These are phyloP conservation scores for Meiosimyza platycephala DNA, from an alignment of 2,888 invertebrate genomes.

Conservation along the genomic window DNA sequence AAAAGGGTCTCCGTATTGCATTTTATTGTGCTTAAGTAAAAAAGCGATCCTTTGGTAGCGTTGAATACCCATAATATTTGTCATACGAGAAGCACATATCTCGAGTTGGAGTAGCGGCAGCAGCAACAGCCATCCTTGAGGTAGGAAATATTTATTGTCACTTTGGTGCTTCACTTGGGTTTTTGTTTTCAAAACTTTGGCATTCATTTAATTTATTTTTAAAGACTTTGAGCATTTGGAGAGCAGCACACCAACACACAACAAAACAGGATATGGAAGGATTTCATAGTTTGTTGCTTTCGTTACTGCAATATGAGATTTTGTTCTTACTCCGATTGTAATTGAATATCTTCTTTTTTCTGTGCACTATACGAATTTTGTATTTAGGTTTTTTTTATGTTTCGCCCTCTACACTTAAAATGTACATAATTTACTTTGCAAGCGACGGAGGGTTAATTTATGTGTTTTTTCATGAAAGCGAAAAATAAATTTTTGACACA, in stretches of 20 bases:
- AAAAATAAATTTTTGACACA: constrained; percentile 11
- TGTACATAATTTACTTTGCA: constrained; percentile 4
- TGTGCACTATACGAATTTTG: background rate
- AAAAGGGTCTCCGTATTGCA: no score
- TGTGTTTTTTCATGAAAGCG: constrained; percentile 2
- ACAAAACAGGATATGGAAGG: no score
- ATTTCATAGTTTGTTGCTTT: background rate
- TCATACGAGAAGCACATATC: no score
- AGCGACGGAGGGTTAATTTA: constrained; percentile 3
- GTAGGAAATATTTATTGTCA: no score
- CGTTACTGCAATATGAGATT: background rate
- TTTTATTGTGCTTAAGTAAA: no score
- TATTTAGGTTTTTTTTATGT: background rate
- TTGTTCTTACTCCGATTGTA: background rate
- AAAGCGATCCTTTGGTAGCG: no score
- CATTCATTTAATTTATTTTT: constrained; percentile 1
- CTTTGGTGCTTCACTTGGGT: background rate
- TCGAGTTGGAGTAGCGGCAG: no score
- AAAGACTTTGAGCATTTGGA: background rate
- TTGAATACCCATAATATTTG: no score
- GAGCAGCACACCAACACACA: background rate
- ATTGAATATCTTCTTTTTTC: background rate
- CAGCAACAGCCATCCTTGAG: no score
- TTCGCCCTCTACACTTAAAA: background rate
- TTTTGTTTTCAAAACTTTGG: background rate